Percentiles rank a stretch among this genome's conserved stretches.
Conservation (phyloP, 2,888 invertebrate genomes). For the Labia minor region DNA sequence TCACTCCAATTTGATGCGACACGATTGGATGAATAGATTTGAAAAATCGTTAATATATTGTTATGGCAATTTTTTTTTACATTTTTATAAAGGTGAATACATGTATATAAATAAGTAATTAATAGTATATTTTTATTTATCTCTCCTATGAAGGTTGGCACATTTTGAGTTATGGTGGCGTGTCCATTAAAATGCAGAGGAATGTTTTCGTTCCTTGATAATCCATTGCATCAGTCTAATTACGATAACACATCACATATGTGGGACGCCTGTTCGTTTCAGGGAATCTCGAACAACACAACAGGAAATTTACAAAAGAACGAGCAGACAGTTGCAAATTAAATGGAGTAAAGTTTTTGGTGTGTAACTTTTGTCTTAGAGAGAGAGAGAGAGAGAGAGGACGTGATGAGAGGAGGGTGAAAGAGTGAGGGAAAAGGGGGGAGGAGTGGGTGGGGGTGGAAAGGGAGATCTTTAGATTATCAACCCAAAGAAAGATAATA, state of each 20-base stretch:
- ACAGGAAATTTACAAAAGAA: background rate
- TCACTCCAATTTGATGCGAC: background rate
- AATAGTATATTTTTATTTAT: background rate
- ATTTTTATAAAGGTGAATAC: slow-evolving; percentile 8
- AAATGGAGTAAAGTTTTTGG: background rate
- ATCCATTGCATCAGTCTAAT: background rate
- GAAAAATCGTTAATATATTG: background rate
- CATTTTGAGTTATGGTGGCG: background rate
- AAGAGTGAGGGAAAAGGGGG: background rate
- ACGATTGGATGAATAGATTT: background rate
- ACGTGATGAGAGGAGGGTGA: background rate
- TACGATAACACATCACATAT: background rate
- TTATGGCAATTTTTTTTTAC: background rate
- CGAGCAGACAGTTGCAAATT: background rate
- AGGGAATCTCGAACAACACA: too few relatives aligned
- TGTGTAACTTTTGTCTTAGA: background rate
- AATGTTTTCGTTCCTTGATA: background rate
- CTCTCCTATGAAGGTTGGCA: background rate
- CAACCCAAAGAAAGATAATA: background rate
- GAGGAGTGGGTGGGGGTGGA: too few relatives aligned
- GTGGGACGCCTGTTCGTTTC: background rate
- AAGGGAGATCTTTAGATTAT: background rate
- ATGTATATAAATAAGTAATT: slow-evolving; percentile 5
- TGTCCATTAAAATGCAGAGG: background rate
- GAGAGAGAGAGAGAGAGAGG: background rate